Evolutionary conservation across 1,140 invertebrate genomes (phyloP), one percentile per base, ranked within the genome.

Genomic region (Trypoxylus dichotomus): DNA sequence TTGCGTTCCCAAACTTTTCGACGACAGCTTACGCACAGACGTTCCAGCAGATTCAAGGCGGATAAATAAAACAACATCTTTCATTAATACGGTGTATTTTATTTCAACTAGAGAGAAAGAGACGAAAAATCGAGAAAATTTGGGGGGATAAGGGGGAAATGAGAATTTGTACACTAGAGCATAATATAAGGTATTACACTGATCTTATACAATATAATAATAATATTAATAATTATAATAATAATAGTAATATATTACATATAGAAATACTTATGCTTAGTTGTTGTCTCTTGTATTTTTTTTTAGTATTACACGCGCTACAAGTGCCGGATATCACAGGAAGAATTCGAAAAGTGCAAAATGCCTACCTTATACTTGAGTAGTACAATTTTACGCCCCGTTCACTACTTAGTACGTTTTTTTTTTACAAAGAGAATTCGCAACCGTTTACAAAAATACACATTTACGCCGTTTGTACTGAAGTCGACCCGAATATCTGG

Each of bases 401-500:
- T n/a, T n/a, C n/a, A 25, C 10, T 32, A 24, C 8, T 74, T 32
- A 74, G 32, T 41, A 41, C 72, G 21, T 11, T 74, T 10, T 25
- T 19, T n/a, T n/a, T n/a, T n/a, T n/a, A n/a, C n/a, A n/a, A n/a
- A n/a, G n/a, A 24, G 11, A 29, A 27, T 19, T 54, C 74, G 19
- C 43, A 58, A 32, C 27, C n/a, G 41, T 32, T 37, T 76, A 76
- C 41, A 77, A 71, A 78, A 80, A 79, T 78, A 83, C 32, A 37
- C 1, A 37, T 37, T 8, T 37, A 37, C 32, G 32, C 32, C 5
- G 80, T 79, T 79, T 82, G 79, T 78, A 77, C 80, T 29, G 32
- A 71, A 63, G 72, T 58, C 24, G 25, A 27, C 19, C 8, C 24
- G 21, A 29, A 13, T 68, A 29, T 25, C 15, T 27, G 60, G 24